These are phyloP conservation scores for Salvelinus namaycush DNA, from an alignment of 2,113 vertebrate species.

Conservation along the genomic window DNA sequence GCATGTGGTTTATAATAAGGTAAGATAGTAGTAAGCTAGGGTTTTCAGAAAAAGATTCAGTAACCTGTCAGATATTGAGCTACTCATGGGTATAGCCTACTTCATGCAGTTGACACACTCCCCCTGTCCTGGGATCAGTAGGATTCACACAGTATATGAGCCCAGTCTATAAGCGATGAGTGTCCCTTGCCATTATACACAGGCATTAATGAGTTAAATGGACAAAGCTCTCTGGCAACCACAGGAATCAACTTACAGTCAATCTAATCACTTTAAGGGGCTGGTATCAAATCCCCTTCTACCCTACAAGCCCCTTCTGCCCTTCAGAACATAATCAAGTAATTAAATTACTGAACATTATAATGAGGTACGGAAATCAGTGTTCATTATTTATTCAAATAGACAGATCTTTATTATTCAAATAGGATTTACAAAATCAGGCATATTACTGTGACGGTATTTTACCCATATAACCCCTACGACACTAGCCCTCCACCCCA, in stretches of 20 bases:
- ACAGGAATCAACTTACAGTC: conserved; percentile 17
- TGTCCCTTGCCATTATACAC: conserved; percentile 22
- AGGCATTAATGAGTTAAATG: conserved; percentile 21
- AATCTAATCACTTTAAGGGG: conserved; percentile 19
- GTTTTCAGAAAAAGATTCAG: too few relatives aligned
- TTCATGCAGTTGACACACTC: not conserved
- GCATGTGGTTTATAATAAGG: too few relatives aligned
- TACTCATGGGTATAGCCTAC: not conserved
- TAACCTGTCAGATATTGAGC: too few relatives aligned
- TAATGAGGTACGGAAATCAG: conserved; percentile 2
- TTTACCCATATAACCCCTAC: not conserved
- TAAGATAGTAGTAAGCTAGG: too few relatives aligned
- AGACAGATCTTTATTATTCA: not conserved
- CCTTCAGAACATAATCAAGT: conserved; percentile 19
- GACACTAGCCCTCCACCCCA: not conserved
- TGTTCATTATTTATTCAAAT: not conserved
- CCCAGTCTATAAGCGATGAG: conserved; percentile 41
- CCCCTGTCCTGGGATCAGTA: conserved; percentile 1
- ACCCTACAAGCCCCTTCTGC: not conserved
- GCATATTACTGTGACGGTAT: not conserved
- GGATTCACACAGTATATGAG: conserved; percentile 22
- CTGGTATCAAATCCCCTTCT: not conserved
- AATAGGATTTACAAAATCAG: not conserved
- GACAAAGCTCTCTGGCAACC: conserved; percentile 22
- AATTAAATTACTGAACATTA: not conserved